Conservation (phyloP, 2,888 invertebrate genomes). For the Linyphia triangularis region DNA sequence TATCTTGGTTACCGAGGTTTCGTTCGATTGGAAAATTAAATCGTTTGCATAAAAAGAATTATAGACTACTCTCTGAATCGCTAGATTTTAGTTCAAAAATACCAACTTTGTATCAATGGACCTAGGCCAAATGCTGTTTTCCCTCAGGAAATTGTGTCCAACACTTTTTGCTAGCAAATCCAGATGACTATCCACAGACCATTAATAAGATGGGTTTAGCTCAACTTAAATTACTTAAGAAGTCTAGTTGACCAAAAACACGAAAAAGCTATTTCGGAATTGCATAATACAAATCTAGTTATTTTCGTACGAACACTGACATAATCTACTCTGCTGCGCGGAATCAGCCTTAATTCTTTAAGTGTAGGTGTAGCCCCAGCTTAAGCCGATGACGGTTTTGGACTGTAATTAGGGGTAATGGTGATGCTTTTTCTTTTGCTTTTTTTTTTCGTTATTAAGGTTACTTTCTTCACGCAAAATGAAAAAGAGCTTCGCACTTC, state of each 20-base stretch:
- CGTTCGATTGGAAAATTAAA: too few species aligned
- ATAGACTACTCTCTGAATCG: too few species aligned
- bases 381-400: neutral
- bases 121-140: too few species aligned
- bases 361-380: constrained; percentile 1
- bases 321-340: neutral
- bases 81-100: too few species aligned
- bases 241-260: neutral
- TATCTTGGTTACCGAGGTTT: too few species aligned
- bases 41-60: too few species aligned
- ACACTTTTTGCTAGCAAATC: too few species aligned
- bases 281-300: neutral
- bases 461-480: neutral
- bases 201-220: too few species aligned
- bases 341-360: constrained; percentile 2
- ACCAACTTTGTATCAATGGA: too few species aligned
- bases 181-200: too few species aligned
- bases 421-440: neutral
- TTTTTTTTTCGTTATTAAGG: neutral
- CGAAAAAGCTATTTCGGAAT: neutral
- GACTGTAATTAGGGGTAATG: constrained; percentile 1
- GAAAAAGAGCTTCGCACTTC: neutral
- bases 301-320: neutral
- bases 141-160: too few species aligned
- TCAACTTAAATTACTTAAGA: too few species aligned